These are phyloP conservation scores for Cryptotermes secundus DNA, from an alignment of 1,140 invertebrate genomes.

Conservation along the genomic window DNA sequence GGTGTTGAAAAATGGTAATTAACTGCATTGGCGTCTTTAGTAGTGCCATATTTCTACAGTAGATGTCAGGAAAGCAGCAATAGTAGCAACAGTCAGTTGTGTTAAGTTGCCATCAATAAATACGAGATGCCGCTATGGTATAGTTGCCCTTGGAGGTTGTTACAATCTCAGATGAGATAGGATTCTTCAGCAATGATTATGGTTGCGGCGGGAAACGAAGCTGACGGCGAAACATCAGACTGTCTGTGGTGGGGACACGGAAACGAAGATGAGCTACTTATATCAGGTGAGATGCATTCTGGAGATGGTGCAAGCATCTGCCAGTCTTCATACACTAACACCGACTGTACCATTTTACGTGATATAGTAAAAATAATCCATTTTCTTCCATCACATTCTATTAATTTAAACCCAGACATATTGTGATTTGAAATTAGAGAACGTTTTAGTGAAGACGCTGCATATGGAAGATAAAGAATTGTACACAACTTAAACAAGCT, in stretches of 20 bases:
- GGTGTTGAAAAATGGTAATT: too few relatives aligned
- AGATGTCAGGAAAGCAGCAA: too few relatives aligned
- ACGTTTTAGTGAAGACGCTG: neutral
- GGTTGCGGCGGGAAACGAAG: neutral
- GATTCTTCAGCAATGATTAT: neutral
- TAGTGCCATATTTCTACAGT: too few relatives aligned
- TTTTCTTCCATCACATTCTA: neutral
- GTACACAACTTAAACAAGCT: neutral
- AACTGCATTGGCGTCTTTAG: too few relatives aligned
- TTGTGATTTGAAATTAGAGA: neutral
- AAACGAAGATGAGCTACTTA: slow-evolving; percentile 5
- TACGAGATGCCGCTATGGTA: neutral
- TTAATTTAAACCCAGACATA: neutral
- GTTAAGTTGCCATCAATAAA: too few relatives aligned
- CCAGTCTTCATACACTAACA: neutral
- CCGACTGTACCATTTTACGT: neutral
- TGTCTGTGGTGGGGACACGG: neutral
- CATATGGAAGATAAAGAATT: neutral
- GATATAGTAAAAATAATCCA: neutral
- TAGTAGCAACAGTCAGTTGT: too few relatives aligned
- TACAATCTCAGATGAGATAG: neutral
- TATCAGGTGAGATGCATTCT: slow-evolving; percentile 3
- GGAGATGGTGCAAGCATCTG: neutral
- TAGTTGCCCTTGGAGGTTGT: neutral
- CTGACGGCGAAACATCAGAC: slow-evolving; percentile 9